A percentile compares a stretch with the other conserved stretches of the same genome.
Evolutionary conservation across 2,888 invertebrate species (phyloP).

Genomic region (Entomobrya multifasciata): DNA sequence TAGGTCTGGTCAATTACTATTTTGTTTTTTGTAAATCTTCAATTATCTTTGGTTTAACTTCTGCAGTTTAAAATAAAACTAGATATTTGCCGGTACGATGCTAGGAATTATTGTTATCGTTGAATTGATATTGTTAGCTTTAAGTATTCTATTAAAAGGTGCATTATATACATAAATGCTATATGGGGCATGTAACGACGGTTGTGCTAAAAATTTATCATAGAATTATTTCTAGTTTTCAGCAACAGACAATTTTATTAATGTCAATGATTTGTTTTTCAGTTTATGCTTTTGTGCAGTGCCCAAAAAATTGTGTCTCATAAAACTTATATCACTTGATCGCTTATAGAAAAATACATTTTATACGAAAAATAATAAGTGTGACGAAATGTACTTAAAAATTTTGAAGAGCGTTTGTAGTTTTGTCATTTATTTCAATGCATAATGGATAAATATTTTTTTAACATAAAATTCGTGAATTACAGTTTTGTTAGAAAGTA

Average conservation of each 20-base stretch:
- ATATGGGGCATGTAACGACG: slow-evolving; percentile 3
- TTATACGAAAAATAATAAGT: slow-evolving; percentile 63
- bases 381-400: slow-evolving; percentile 46
- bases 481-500: not conserved
- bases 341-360: slow-evolving; percentile 70
- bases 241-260: no score
- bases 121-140: not conserved
- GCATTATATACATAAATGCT: slow-evolving; percentile 22
- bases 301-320: slow-evolving; percentile 50
- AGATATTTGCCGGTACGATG: no score
- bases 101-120: not conserved
- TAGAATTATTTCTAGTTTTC: slow-evolving; percentile 39
- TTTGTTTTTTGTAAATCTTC: no score
- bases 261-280: slow-evolving; percentile 7
- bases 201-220: slow-evolving; percentile 58
- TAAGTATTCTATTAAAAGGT: slow-evolving; percentile 2
- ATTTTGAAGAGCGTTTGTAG: slow-evolving; percentile 6
- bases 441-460: not conserved
- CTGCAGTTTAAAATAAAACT: no score
- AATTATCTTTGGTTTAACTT: no score
- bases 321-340: slow-evolving; percentile 39
- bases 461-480: not conserved
- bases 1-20: no score
- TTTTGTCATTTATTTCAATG: slow-evolving; percentile 44
- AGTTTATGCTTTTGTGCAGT: slow-evolving; percentile 10